Evolutionary conservation across 2,888 invertebrate species (phyloP), one percentile per base, ranked within the genome.

Genomic region (Calameuta pallipes): DNA sequence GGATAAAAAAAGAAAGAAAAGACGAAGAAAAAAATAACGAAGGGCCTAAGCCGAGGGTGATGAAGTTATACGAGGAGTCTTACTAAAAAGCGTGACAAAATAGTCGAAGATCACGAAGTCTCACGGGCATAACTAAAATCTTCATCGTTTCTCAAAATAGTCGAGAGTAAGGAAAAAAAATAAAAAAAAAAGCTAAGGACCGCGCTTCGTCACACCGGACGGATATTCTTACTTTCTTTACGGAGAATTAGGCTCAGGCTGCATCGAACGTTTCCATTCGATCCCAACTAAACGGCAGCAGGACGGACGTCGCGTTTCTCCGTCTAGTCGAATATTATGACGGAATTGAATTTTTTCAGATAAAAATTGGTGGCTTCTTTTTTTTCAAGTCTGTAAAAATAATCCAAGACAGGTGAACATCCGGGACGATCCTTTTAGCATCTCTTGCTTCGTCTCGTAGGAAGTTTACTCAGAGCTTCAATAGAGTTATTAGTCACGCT

Each of bases 401-500:
- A 15, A 9, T 56, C 23, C 15, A 23, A 56, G 56, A 56, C 56
- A 56, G 56, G 56, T 56, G 56, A 56, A 56, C 56, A 56, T 56
- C 56, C 56, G 56, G 56, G 23, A 56, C 23, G 56, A 23, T 23
- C 56, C 56, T 56, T 56, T 56, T 6, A 56, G 56, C 56, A 23
- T 56, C 56, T 56, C 56, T 56, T 2, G 56, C 56, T 56, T 9
- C 56, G 23, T 56, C 56, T 56, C 56, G 56, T 23, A 23, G 56
- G 56, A 56, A 56, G 56, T 56, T 56, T 56, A 56, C 56, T 56
- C 56, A 23, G 83, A 84, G 85, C 85, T 84, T 88, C 88, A 86
- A 89, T 89, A 89, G 89, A 88, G 88, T 89, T 87, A 88, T 88
- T 88, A 88, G 88, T 88, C 89, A 89, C 87, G 87, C 83, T 75